Percentiles rank a stretch among this genome's conserved stretches.
Evolutionary conservation across 2,113 vertebrate species (phyloP).

Genomic region (Ornithorhynchus anatinus): DNA sequence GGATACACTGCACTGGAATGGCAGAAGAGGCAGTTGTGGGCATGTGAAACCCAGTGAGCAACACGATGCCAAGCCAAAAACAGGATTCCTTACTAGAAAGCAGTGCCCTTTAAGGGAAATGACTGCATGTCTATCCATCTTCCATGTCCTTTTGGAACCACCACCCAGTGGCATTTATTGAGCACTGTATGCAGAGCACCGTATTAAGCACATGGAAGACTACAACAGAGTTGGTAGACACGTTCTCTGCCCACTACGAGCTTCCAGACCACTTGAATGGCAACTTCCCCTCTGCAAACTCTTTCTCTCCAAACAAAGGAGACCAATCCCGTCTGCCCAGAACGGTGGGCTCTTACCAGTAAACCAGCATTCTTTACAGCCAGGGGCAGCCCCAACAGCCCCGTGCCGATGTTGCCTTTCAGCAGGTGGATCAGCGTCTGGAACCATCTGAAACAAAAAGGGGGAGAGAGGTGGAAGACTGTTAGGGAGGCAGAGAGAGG

Average conservation of each 20-base stretch:
- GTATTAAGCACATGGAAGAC: too few species aligned
- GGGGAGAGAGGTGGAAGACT: background rate
- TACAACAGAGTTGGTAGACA: too few species aligned
- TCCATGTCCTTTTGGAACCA: too few species aligned
- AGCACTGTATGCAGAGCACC: too few species aligned
- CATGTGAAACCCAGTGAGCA: too few species aligned
- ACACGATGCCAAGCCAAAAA: too few species aligned
- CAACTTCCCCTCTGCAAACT: background rate
- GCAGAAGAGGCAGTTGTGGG: too few species aligned
- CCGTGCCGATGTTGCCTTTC: conserved; percentile 94
- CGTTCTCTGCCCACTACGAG: background rate
- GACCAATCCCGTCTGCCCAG: background rate
- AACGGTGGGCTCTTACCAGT: conserved; percentile 78
- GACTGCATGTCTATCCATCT: too few species aligned
- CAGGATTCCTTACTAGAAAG: too few species aligned
- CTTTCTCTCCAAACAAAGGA: background rate
- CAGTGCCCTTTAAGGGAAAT: too few species aligned
- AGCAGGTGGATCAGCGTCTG: conserved; percentile 94
- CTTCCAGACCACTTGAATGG: background rate
- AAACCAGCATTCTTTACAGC: conserved; percentile 94
- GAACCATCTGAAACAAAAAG: conserved; percentile 75
- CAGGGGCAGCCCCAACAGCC: conserved; percentile 90
- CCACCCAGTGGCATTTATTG: too few species aligned
- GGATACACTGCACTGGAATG: too few species aligned
- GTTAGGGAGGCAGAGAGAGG: background rate